Evolutionary conservation across 2,888 invertebrate genomes (phyloP).

Genomic region (Plebejus anna): DNA sequence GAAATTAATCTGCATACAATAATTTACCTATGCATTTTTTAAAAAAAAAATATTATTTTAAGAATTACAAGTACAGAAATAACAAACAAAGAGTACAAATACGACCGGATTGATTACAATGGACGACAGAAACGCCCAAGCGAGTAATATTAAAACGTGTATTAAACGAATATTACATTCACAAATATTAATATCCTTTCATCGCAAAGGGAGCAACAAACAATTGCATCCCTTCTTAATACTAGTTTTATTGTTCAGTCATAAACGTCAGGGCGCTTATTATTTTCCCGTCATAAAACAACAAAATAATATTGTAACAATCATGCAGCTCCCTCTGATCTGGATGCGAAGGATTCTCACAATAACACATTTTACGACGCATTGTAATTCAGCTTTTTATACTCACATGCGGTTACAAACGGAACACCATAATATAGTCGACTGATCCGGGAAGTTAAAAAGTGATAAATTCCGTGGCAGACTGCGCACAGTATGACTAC

Average conservation of each 20-base stretch:
- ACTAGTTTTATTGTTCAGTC: constrained; percentile 62
- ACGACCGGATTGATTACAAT: constrained; percentile 23
- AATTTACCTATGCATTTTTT: background rate
- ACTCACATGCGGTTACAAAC: constrained; percentile 56
- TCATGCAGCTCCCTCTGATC: constrained; percentile 64
- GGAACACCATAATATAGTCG: constrained; percentile 44
- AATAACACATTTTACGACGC: constrained; percentile 64
- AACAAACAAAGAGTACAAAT: background rate
- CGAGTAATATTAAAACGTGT: constrained; percentile 6
- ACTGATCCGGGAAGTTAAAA: constrained; percentile 37
- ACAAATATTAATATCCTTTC: constrained; percentile 38
- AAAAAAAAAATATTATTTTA: background rate
- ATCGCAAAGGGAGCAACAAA: constrained; percentile 38
- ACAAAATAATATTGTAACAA: constrained; percentile 71
- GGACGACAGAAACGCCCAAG: constrained; percentile 16
- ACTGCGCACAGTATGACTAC: background rate
- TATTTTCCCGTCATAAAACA: constrained; percentile 76
- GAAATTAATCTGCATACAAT: background rate
- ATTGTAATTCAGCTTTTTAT: constrained; percentile 63
- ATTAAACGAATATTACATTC: constrained; percentile 34
- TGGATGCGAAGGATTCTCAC: constrained; percentile 54
- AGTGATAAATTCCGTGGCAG: background rate
- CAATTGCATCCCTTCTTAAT: constrained; percentile 52
- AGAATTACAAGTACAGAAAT: background rate
- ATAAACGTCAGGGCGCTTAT: constrained; percentile 67